A percentile compares a stretch with the other conserved stretches of the same genome.
phyloP scores from a whole-genome alignment of 2,888 invertebrate species.

The Oxystoma pomonae region DNA sequence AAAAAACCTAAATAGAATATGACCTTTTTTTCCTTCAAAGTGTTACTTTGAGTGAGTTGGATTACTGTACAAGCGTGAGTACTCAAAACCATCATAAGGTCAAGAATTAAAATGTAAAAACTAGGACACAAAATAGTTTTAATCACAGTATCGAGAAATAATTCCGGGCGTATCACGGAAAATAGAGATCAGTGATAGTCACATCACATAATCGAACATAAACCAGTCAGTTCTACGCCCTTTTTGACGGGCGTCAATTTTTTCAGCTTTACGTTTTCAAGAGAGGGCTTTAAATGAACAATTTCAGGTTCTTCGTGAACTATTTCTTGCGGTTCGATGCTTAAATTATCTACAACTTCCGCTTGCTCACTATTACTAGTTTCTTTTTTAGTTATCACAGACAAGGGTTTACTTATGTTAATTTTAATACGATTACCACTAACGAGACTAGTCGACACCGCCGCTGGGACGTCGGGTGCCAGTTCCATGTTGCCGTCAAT shows the following conservation, averaged over 20 bases:
- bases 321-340: conserved; percentile 53
- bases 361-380: conserved; percentile 38
- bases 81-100: no score
- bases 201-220: conserved; percentile 81
- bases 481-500: conserved; percentile 75
- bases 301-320: conserved; percentile 55
- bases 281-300: conserved; percentile 59
- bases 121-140: no score
- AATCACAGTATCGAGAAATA: no score
- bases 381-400: conserved; percentile 47
- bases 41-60: no score
- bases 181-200: no score
- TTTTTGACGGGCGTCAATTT: conserved; percentile 67
- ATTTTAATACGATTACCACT: conserved; percentile 67
- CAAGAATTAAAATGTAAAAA: no score
- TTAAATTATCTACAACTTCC: conserved; percentile 30
- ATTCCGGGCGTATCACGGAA: no score
- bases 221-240: conserved; percentile 77
- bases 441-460: conserved; percentile 36
- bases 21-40: no score
- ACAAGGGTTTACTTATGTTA: conserved; percentile 71
- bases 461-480: conserved; percentile 23
- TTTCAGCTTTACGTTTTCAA: conserved; percentile 63
- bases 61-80: no score
- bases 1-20: no score